Conservation (phyloP, 2,888 invertebrate genomes). For the Chelonus formosanus region DNA sequence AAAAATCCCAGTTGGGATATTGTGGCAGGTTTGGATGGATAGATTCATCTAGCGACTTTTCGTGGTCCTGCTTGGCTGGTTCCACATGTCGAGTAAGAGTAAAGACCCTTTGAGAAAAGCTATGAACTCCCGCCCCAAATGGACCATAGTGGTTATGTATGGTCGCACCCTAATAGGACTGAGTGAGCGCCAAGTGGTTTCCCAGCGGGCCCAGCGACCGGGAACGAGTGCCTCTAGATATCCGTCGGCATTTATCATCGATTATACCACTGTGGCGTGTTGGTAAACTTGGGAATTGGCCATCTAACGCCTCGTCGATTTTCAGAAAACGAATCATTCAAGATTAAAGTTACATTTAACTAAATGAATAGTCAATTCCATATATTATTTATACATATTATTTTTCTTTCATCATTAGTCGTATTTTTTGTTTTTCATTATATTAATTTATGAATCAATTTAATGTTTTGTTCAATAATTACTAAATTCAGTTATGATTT, state of each 20-base stretch:
- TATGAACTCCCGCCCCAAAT: slow-evolving; percentile 56
- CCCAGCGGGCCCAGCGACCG: slow-evolving; percentile 51
- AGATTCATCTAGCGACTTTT: slow-evolving; percentile 41
- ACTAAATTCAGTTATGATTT: too few species aligned
- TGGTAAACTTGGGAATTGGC: slow-evolving; percentile 39
- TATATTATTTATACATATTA: too few species aligned
- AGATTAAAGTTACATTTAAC: neutral
- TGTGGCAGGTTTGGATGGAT: slow-evolving; percentile 47
- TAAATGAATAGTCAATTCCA: too few species aligned
- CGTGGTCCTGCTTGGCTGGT: slow-evolving; percentile 61
- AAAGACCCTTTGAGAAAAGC: slow-evolving; percentile 28
- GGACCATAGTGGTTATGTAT: slow-evolving; percentile 48
- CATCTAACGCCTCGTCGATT: slow-evolving; percentile 32
- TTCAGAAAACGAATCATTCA: neutral
- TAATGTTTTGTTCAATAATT: too few species aligned
- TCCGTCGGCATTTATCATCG: slow-evolving; percentile 60
- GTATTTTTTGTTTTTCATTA: too few species aligned
- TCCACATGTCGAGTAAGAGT: slow-evolving; percentile 60
- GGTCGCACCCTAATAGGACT: slow-evolving; percentile 54
- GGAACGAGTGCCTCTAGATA: slow-evolving; percentile 47
- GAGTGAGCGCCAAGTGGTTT: slow-evolving; percentile 55
- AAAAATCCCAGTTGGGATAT: slow-evolving; percentile 62
- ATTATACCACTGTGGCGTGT: slow-evolving; percentile 43
- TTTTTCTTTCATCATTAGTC: too few species aligned
- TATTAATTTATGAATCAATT: too few species aligned